These are phyloP conservation scores for Ennomos quercinarius DNA, from an alignment of 2,888 invertebrate species.

Conservation along the genomic window DNA sequence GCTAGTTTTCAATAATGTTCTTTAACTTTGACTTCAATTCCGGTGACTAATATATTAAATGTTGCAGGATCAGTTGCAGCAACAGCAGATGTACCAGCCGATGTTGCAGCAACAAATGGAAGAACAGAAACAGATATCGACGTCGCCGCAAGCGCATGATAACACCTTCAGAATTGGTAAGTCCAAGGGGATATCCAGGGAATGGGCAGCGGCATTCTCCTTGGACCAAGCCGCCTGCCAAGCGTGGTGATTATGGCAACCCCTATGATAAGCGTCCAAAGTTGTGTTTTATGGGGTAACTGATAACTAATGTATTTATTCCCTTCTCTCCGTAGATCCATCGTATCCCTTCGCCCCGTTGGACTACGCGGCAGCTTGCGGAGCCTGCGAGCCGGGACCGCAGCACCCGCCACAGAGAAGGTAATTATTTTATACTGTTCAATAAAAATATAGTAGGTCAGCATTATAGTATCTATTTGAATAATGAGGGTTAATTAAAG, in stretches of 20 bases:
- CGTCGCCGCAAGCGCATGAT: conserved; percentile 58
- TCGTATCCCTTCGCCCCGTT: conserved; percentile 78
- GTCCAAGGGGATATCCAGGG: too few species aligned
- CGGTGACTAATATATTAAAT: background rate
- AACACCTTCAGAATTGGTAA: conserved; percentile 75
- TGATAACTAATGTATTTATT: background rate
- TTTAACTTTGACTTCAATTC: too few species aligned
- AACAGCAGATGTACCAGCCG: conserved; percentile 58
- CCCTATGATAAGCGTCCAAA: too few species aligned
- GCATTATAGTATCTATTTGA: too few species aligned
- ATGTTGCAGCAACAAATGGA: conserved; percentile 61
- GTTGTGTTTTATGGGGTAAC: background rate
- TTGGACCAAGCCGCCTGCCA: too few species aligned
- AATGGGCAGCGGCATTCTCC: too few species aligned
- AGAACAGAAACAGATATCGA: conserved; percentile 59
- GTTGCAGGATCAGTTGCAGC: conserved; percentile 46
- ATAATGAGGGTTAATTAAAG: too few species aligned
- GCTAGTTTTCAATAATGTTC: too few species aligned
- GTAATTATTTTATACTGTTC: conserved; percentile 28
- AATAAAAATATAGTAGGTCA: conserved; percentile 8
- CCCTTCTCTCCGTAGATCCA: conserved; percentile 39
- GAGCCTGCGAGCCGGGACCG: conserved; percentile 47
- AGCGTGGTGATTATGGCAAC: too few species aligned
- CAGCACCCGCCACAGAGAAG: conserved; percentile 50
- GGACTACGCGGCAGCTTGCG: conserved; percentile 65